These are phyloP conservation scores for Patagioenas fasciata DNA, from an alignment of 2,113 vertebrate genomes.

Conservation along the genomic window DNA sequence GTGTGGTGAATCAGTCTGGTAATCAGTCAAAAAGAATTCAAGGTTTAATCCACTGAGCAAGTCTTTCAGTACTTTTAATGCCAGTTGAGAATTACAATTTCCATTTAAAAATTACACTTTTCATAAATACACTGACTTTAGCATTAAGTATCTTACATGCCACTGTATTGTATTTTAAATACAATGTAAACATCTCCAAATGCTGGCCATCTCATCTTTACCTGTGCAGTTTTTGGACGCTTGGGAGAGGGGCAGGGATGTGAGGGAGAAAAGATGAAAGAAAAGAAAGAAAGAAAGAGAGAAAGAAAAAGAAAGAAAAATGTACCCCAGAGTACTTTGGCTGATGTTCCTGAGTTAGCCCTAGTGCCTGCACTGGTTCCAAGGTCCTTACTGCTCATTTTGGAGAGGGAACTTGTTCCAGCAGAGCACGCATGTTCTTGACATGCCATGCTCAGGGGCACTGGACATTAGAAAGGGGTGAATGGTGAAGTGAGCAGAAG, in stretches of 20 bases:
- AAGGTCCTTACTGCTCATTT: not conserved
- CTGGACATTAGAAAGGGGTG: not conserved
- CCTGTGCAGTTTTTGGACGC: conserved; percentile 63
- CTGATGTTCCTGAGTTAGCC: conserved; percentile 73
- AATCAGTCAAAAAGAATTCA: not conserved
- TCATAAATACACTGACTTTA: conserved; percentile 74
- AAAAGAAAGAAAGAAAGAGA: no score
- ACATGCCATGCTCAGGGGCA: not conserved
- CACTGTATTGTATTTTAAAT: conserved; percentile 71
- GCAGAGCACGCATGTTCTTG: not conserved
- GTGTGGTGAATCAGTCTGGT: not conserved
- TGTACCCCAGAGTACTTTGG: conserved; percentile 46
- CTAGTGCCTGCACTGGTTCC: conserved; percentile 17
- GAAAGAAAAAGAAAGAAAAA: conserved; percentile 32
- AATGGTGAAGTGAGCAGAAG: conserved; percentile 41
- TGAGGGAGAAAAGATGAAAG: not conserved
- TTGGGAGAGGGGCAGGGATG: not conserved
- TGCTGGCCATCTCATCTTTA: conserved; percentile 66
- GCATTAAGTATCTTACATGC: conserved; percentile 73
- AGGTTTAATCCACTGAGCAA: not conserved
- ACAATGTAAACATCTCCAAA: conserved; percentile 74
- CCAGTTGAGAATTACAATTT: conserved; percentile 71
- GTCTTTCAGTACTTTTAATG: conserved; percentile 71
- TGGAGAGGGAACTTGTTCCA: not conserved
- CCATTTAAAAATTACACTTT: conserved; percentile 76